phyloP scores from a whole-genome alignment of 2,888 invertebrate genomes.

The Coelinius sp. region DNA sequence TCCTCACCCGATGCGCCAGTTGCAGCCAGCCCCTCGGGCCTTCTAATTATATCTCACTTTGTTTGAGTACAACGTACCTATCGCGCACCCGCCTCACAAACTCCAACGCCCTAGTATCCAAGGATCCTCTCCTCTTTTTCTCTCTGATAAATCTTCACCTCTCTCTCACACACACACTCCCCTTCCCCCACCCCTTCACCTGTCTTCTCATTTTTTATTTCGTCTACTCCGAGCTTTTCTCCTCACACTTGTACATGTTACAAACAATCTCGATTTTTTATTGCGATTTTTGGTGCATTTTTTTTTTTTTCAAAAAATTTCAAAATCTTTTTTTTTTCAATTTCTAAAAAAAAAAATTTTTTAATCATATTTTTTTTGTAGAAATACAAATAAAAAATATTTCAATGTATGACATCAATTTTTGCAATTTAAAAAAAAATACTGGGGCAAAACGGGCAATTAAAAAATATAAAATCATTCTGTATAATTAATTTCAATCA shows the following conservation, averaged over 20 bases:
- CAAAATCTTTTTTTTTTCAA: neutral
- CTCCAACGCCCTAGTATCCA: slow-evolving; percentile 35
- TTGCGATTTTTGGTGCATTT: neutral
- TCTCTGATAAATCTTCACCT: slow-evolving; percentile 23
- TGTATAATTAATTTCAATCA: too few species aligned
- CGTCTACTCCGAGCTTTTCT: neutral
- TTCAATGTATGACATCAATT: too few species aligned
- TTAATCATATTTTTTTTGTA: too few species aligned
- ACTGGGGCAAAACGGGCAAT: too few species aligned
- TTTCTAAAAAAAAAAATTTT: neutral
- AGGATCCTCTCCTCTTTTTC: slow-evolving; percentile 27
- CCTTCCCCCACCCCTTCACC: neutral
- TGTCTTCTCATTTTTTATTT: slow-evolving; percentile 1
- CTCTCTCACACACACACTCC: neutral
- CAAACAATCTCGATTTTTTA: slow-evolving; percentile 34
- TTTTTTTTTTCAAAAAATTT: slow-evolving; percentile 57
- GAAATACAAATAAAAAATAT: too few species aligned
- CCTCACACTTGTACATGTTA: slow-evolving; percentile 33
- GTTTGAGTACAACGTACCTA: slow-evolving; percentile 70
- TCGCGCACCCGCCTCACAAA: slow-evolving; percentile 51
- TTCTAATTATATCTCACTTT: slow-evolving; percentile 70
- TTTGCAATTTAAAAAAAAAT: too few species aligned
- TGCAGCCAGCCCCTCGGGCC: slow-evolving; percentile 45
- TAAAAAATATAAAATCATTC: too few species aligned
- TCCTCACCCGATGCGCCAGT: slow-evolving; percentile 34